phyloP scores from a whole-genome alignment of 1,140 invertebrate genomes.

The Hycleus cichorii region DNA sequence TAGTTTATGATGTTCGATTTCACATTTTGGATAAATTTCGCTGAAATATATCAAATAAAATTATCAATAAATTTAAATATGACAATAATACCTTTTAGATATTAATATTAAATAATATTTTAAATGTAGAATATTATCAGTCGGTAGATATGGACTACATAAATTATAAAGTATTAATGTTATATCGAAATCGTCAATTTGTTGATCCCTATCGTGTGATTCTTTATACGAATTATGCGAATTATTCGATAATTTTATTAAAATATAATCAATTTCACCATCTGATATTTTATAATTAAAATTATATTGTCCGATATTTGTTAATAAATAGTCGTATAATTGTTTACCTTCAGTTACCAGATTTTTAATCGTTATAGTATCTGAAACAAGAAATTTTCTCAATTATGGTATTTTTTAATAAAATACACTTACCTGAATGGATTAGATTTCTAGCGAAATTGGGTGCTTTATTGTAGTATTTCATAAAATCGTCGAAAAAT shows the following conservation, averaged over 20 bases:
- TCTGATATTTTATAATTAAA: conserved; percentile 54
- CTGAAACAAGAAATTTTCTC: conserved; percentile 40
- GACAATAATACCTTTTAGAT: conserved; percentile 41
- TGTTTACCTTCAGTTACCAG: conserved; percentile 57
- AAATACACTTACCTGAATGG: conserved; percentile 52
- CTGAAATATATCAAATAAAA: conserved; percentile 35
- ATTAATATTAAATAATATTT: conserved; percentile 71
- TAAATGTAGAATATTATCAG: conserved; percentile 49
- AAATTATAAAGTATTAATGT: conserved; percentile 59
- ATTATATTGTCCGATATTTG: conserved; percentile 60
- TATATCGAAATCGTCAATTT: conserved; percentile 59
- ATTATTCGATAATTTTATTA: conserved; percentile 53
- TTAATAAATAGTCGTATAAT: conserved; percentile 66
- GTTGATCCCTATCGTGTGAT: conserved; percentile 53
- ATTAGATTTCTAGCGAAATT: conserved; percentile 75
- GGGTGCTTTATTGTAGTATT: conserved; percentile 77
- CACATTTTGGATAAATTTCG: conserved; percentile 63
- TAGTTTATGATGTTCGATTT: conserved; percentile 50
- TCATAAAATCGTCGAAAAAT: conserved; percentile 76
- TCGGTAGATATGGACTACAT: conserved; percentile 40
- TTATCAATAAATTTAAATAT: background rate
- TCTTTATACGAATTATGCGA: conserved; percentile 55
- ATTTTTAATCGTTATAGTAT: conserved; percentile 51
- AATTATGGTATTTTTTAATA: background rate
- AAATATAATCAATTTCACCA: conserved; percentile 58